phyloP scores from a whole-genome alignment of 2,797 vertebrate species.

The Alouatta caraya region DNA sequence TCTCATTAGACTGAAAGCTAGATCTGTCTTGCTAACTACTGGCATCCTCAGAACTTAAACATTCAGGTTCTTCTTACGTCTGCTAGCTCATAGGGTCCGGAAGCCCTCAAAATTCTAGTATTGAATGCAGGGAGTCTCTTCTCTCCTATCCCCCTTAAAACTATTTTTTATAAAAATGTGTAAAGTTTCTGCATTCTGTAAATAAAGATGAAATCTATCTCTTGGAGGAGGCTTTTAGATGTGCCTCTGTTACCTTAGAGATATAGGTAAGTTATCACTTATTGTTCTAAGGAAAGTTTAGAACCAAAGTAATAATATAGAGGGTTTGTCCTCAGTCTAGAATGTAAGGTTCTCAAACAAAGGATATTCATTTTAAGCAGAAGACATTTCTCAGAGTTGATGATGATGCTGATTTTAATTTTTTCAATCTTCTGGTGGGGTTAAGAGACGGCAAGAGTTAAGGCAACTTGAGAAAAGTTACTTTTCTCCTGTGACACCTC shows the following conservation, averaged over 20 bases:
- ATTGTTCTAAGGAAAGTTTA: not conserved
- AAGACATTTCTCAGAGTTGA: not conserved
- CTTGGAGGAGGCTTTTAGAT: not conserved
- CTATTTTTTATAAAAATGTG: not conserved
- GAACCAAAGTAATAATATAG: not conserved
- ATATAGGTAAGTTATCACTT: not conserved
- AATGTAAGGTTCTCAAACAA: not conserved
- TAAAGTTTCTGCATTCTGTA: not conserved
- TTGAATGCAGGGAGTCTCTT: not conserved
- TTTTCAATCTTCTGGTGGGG: not conserved
- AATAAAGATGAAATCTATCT: not conserved
- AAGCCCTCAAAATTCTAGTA: constrained; percentile 38
- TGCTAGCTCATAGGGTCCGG: not conserved
- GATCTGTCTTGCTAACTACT: not conserved
- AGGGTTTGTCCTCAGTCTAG: not conserved
- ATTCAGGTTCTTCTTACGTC: constrained; percentile 26
- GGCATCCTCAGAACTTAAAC: not conserved
- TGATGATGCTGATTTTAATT: not conserved
- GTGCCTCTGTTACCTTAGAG: not conserved
- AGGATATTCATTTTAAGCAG: not conserved
- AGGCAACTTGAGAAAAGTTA: not conserved
- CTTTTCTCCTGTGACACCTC: not conserved
- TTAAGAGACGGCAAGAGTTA: not conserved
- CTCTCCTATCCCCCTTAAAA: not conserved
- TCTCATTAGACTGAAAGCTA: not conserved